Percentiles rank a stretch among this genome's conserved stretches.
Evolutionary conservation across 2,113 vertebrate genomes (phyloP).

Genomic region (Origma solitaria): DNA sequence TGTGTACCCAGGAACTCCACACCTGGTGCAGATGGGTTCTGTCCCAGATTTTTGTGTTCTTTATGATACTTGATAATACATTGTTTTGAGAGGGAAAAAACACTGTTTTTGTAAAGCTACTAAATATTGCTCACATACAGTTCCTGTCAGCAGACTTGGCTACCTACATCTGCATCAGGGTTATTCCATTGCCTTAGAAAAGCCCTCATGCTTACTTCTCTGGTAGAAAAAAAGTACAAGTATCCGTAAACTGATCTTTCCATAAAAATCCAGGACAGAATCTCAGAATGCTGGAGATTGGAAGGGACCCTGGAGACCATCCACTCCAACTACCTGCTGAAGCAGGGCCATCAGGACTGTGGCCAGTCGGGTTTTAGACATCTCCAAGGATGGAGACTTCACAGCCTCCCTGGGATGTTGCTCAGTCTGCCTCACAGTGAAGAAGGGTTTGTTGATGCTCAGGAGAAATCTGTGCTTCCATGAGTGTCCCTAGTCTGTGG

Average conservation of each 20-base stretch:
- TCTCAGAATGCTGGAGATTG: not conserved
- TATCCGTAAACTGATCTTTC: not conserved
- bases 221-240: not conserved
- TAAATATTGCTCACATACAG: not conserved
- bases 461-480: not conserved
- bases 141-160: not conserved
- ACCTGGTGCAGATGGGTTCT: not conserved
- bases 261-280: not conserved
- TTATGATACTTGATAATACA: not conserved
- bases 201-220: not conserved
- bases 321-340: not conserved
- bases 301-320: not conserved
- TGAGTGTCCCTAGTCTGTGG: not conserved
- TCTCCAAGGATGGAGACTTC: not conserved
- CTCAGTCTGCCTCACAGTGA: not conserved
- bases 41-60: not conserved
- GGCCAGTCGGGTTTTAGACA: not conserved
- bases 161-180: not conserved
- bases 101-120: not conserved
- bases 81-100: not conserved
- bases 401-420: not conserved
- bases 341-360: not conserved
- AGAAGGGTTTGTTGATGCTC: not conserved
- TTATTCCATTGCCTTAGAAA: not conserved
- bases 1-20: accelerated